Percentiles rank a stretch among this genome's conserved stretches.
Conservation (phyloP, 2,888 invertebrate species). For the Elmis aenea region DNA sequence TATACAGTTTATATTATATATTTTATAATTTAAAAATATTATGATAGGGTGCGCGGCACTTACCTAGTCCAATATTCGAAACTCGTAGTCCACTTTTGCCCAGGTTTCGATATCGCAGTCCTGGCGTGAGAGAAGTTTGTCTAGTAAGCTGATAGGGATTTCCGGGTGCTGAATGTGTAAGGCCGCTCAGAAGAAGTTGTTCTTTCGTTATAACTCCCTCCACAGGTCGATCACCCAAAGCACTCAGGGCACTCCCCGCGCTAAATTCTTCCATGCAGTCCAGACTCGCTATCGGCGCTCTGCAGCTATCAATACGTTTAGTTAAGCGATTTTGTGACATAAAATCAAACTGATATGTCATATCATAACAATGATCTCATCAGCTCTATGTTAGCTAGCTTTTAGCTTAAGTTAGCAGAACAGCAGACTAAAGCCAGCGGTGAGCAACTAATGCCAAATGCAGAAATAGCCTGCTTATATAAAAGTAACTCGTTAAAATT, state of each 20-base stretch:
- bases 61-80: slow-evolving; percentile 86
- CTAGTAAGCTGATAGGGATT: slow-evolving; percentile 54
- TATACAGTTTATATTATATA: no score
- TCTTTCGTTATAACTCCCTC: slow-evolving; percentile 53
- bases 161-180: slow-evolving; percentile 38
- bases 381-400: no score
- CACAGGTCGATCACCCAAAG: slow-evolving; percentile 45
- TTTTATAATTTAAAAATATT: no score
- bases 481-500: no score
- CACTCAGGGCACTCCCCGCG: slow-evolving; percentile 52
- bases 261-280: slow-evolving; percentile 95
- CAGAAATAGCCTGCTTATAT: no score
- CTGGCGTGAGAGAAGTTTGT: slow-evolving; percentile 69
- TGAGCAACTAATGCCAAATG: no score
- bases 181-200: slow-evolving; percentile 49
- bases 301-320: slow-evolving; percentile 69
- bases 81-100: slow-evolving; percentile 94
- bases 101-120: slow-evolving; percentile 84
- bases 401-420: no score
- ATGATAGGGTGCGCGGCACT: slow-evolving; percentile 28
- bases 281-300: slow-evolving; percentile 86
- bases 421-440: no score
- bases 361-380: no score
- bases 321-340: no score
- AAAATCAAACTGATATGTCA: no score